phyloP scores from a whole-genome alignment of 2,888 invertebrate species.

The Diaphora mendica region DNA sequence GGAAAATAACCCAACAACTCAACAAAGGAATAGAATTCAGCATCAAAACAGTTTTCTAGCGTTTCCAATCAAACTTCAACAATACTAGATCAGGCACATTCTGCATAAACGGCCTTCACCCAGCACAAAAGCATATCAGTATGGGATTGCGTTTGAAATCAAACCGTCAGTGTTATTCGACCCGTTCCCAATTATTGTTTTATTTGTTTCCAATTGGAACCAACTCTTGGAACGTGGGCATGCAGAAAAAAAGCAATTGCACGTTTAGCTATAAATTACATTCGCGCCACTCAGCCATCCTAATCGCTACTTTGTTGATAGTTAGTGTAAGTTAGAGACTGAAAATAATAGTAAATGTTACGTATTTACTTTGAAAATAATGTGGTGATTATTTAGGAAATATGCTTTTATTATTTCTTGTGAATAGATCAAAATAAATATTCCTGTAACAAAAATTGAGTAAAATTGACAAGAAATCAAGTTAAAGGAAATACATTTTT shows the following conservation, averaged over 20 bases:
- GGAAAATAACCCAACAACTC: too few species aligned
- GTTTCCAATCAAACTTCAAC: not conserved
- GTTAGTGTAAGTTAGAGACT: slow-evolving; percentile 37
- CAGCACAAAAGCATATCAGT: not conserved
- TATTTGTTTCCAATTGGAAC: slow-evolving; percentile 37
- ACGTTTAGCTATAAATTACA: slow-evolving; percentile 65
- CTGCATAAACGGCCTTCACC: not conserved
- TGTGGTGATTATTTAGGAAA: too few species aligned
- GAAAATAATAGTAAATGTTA: not conserved
- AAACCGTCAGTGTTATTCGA: slow-evolving; percentile 14
- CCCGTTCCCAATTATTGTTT: slow-evolving; percentile 42
- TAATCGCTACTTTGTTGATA: slow-evolving; percentile 64
- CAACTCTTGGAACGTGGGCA: slow-evolving; percentile 30
- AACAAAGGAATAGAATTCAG: not conserved
- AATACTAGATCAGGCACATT: slow-evolving; percentile 1
- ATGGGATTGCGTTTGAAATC: slow-evolving; percentile 18
- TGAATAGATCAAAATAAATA: too few species aligned
- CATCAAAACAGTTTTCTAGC: not conserved
- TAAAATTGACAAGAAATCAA: too few species aligned
- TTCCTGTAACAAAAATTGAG: too few species aligned
- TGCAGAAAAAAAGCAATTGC: slow-evolving; percentile 60
- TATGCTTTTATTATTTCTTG: too few species aligned
- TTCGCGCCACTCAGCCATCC: slow-evolving; percentile 58
- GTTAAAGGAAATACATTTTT: too few species aligned
- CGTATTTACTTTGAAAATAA: not conserved